Evolutionary conservation across 1,140 invertebrate genomes (phyloP), one percentile per base, ranked within the genome.

Genomic region (Drosophila lacertosa): DNA sequence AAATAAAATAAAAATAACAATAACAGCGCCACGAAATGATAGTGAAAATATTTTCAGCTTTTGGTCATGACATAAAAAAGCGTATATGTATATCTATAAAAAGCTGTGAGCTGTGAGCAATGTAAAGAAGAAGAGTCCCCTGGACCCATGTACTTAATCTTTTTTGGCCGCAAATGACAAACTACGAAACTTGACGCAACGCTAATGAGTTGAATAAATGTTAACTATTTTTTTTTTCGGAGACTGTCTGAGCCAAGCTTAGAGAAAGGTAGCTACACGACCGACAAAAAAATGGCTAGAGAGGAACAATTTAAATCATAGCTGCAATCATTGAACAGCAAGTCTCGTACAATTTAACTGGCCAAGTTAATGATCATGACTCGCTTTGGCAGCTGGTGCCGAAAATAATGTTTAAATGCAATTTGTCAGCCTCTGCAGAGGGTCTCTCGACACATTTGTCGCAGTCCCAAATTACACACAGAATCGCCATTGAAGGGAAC

Each of bases 51-150:
- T 76, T 81, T 76, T 73, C 50, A 55, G 64, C 63, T 84, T 83
- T 86, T 86, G 77, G 81, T 88, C 77, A 88, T 86, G 81, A 79
- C 80, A 84, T 84, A 69, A 80, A 83, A 75, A 82, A 74, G 50
- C 5, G 57, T 29, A 51, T 33, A 42, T 72, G 54, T 47, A 63
- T 50, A 73, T 58, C 55, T 47, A 55, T 45, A 63, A 35, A 65
- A 70, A 77, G 69, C 73, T 75, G 75, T 66, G 63, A 77, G 69
- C 73, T 75, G 75, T 66, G 63, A 44, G 64, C 48, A 66, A 66
- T 47, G 33, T 45, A 33, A 64, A 33, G 39, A 64, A 33, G 26
- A 50, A 10, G 47, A 73, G 26, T 13, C 39, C 22, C 9, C n/a
- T 44, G 24, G 22, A 26, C 24, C 4, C 24, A 18, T 35, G 32